Conservation (phyloP, 2,113 vertebrate genomes). For the Sapayoa aenigma region DNA sequence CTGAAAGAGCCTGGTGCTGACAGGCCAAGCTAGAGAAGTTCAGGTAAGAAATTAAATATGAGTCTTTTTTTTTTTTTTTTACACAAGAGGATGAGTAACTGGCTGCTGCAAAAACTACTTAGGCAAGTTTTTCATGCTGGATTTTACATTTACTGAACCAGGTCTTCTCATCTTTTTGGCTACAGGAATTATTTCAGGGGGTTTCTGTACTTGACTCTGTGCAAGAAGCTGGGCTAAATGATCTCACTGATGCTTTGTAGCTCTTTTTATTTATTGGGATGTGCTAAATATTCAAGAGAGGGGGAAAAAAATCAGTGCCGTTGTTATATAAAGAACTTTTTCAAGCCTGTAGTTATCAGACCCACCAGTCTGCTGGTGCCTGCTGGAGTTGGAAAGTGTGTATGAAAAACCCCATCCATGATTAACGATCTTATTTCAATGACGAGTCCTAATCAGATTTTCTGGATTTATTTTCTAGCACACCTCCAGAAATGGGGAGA, state of each 20-base stretch:
- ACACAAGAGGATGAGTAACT: neutral
- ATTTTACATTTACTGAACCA: neutral
- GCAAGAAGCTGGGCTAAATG: neutral
- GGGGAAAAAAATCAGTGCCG: neutral
- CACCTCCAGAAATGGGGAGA: neutral
- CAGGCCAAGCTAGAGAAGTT: neutral
- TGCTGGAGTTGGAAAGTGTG: neutral
- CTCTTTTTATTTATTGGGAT: neutral
- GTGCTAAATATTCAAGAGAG: neutral
- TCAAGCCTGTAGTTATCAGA: neutral
- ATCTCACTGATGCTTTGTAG: neutral
- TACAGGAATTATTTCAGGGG: neutral
- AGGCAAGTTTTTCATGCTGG: neutral
- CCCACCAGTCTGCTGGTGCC: neutral
- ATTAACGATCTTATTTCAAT: conserved; percentile 12
- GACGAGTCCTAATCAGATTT: conserved; percentile 43
- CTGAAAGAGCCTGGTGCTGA: neutral
- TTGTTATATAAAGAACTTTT: neutral
- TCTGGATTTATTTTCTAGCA: conserved; percentile 18
- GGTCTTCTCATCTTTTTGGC: neutral
- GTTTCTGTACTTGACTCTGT: neutral
- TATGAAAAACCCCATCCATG: neutral
- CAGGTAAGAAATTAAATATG: neutral
- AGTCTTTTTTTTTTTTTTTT: neutral
- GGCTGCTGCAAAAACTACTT: neutral